Evolutionary conservation across 2,797 vertebrate species (phyloP).

Genomic region (Sebastes taczanowskii): DNA sequence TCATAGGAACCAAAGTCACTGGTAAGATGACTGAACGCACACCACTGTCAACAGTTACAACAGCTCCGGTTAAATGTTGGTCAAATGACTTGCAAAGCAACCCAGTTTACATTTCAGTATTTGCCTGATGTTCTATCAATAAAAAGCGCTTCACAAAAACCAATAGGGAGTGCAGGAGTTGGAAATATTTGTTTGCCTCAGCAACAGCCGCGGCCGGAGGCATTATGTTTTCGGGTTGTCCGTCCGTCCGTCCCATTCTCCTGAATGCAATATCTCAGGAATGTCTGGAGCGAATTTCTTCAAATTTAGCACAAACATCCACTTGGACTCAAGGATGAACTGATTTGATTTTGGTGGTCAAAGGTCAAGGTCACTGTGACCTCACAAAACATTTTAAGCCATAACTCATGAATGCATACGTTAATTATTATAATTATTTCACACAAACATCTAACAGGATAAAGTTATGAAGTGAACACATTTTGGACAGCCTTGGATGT

Average conservation of each 20-base stretch:
- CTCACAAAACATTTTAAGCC: not conserved
- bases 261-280: too few species aligned
- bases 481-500: too few species aligned
- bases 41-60: not conserved
- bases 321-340: too few species aligned
- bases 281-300: too few species aligned
- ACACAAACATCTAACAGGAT: not conserved
- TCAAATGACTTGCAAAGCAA: not conserved
- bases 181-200: not conserved
- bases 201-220: not conserved
- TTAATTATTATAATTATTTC: not conserved
- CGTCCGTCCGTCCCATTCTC: too few species aligned
- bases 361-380: not conserved
- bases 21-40: conserved; percentile 49
- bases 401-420: not conserved
- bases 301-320: too few species aligned
- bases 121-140: not conserved
- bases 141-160: not conserved
- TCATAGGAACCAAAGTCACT: conserved; percentile 98
- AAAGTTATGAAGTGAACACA: too few species aligned
- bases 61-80: not conserved
- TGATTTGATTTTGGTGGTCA: not conserved
- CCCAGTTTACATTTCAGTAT: not conserved
- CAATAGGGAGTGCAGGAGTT: not conserved
- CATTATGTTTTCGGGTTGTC: too few species aligned